These are phyloP conservation scores for Watsonalla binaria DNA, from an alignment of 2,888 invertebrate species.

Conservation along the genomic window DNA sequence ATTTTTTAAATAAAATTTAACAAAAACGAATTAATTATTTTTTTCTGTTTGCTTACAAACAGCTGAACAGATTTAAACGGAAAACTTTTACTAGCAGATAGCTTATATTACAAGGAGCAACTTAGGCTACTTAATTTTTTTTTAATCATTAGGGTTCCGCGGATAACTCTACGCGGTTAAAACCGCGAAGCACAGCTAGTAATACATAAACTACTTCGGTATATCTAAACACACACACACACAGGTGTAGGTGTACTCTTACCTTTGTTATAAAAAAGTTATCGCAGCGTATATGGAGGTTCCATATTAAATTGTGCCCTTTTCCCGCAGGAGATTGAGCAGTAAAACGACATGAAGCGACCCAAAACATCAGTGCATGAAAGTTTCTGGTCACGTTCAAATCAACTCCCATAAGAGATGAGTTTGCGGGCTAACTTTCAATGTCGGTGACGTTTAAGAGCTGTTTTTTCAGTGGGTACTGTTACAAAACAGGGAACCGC, in stretches of 20 bases:
- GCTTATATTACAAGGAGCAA: too few relatives aligned
- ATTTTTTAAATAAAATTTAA: too few relatives aligned
- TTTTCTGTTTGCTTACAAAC: too few relatives aligned
- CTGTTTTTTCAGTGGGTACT: conserved; percentile 36
- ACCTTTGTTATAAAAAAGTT: conserved; percentile 29
- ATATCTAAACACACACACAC: too few relatives aligned
- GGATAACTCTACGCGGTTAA: too few relatives aligned
- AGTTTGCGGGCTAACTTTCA: conserved; percentile 56
- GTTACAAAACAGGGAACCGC: conserved; percentile 42
- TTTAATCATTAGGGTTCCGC: too few relatives aligned
- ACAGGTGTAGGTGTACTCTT: conserved; percentile 8
- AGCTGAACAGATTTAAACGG: too few relatives aligned
- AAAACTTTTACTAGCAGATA: too few relatives aligned
- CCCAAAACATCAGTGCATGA: conserved; percentile 44
- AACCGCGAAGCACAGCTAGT: too few relatives aligned
- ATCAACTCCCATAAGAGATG: conserved; percentile 56
- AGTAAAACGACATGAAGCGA: conserved; percentile 48
- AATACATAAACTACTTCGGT: too few relatives aligned
- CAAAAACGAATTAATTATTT: too few relatives aligned
- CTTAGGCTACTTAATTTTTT: too few relatives aligned
- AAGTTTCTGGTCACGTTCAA: conserved; percentile 57
- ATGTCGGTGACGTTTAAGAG: conserved; percentile 42
- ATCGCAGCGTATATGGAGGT: conserved; percentile 21
- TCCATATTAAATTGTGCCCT: conserved; percentile 43
- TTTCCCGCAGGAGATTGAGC: conserved; percentile 47